Conservation (phyloP, 2,113 vertebrate species). For the Fulica atra region DNA sequence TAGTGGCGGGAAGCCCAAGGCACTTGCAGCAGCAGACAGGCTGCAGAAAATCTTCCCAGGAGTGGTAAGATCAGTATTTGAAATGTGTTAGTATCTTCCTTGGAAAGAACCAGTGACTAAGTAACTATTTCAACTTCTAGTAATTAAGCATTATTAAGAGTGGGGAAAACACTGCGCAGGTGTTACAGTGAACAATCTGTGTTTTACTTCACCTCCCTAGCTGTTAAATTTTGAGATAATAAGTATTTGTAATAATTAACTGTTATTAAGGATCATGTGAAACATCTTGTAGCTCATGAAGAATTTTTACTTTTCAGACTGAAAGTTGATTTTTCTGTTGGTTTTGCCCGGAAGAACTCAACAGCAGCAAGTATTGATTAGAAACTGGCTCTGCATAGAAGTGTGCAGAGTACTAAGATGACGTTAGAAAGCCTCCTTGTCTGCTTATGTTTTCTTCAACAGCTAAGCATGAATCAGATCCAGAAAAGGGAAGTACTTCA, state of each 20-base stretch:
- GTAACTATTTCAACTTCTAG: not conserved
- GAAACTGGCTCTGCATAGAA: not conserved
- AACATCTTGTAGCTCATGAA: not conserved
- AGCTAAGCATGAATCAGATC: not conserved
- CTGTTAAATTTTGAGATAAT: not conserved
- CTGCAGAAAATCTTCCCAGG: conserved; percentile 96
- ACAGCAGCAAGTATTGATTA: not conserved
- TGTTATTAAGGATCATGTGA: not conserved
- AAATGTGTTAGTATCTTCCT: not conserved
- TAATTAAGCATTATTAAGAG: not conserved
- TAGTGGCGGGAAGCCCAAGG: conserved; percentile 89
- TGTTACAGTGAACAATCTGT: not conserved
- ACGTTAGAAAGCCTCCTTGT: not conserved
- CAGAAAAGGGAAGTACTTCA: not conserved
- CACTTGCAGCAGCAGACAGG: conserved; percentile 88
- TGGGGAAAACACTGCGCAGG: fast-evolving
- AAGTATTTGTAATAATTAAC: not conserved
- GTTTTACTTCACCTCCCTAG: not conserved
- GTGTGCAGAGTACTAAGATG: not conserved
- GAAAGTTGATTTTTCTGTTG: not conserved
- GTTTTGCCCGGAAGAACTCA: not conserved
- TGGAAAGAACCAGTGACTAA: not conserved
- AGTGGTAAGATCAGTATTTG: conserved; percentile 81
- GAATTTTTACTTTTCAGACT: not conserved
- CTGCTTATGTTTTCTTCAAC: not conserved